A percentile compares a stretch with the other conserved stretches of the same genome.
Conservation (phyloP, 2,888 invertebrate genomes). For the Drosophila colorata region DNA sequence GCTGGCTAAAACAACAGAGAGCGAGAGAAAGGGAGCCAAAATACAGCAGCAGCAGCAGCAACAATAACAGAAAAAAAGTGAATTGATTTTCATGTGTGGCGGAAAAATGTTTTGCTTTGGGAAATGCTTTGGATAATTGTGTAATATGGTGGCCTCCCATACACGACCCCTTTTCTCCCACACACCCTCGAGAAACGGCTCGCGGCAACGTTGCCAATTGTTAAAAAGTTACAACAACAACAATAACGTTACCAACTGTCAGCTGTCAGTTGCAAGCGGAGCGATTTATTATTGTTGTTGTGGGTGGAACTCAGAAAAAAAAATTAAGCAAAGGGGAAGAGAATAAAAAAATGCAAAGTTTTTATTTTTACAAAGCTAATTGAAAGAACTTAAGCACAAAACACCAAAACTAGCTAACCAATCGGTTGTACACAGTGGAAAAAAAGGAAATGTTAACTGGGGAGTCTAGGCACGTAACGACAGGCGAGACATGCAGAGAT, state of each 20-base stretch:
- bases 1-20: conserved; percentile 19
- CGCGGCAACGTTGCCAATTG: conserved; percentile 40
- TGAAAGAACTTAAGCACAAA: conserved; percentile 28
- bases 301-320: conserved; percentile 24
- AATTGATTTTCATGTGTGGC: conserved; percentile 69
- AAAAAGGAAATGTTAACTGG: not conserved
- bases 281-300: conserved; percentile 52
- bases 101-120: conserved; percentile 55
- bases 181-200: conserved; percentile 17
- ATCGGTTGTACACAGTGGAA: conserved; percentile 7
- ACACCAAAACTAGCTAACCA: conserved; percentile 5
- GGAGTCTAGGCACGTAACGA: not conserved
- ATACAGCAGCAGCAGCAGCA: conserved; percentile 3
- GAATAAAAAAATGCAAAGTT: not conserved
- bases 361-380: conserved; percentile 12
- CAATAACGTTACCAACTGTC: conserved; percentile 34
- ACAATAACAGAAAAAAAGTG: conserved; percentile 29
- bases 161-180: conserved; percentile 1
- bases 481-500: not conserved
- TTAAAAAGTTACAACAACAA: conserved; percentile 19
- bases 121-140: conserved; percentile 65
- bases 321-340: conserved; percentile 9
- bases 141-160: conserved; percentile 48
- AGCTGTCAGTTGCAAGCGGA: conserved; percentile 45
- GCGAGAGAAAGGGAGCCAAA: conserved; percentile 16